Evolutionary conservation across 2,113 vertebrate species (phyloP).

Genomic region (Eulacestoma nigropectus): DNA sequence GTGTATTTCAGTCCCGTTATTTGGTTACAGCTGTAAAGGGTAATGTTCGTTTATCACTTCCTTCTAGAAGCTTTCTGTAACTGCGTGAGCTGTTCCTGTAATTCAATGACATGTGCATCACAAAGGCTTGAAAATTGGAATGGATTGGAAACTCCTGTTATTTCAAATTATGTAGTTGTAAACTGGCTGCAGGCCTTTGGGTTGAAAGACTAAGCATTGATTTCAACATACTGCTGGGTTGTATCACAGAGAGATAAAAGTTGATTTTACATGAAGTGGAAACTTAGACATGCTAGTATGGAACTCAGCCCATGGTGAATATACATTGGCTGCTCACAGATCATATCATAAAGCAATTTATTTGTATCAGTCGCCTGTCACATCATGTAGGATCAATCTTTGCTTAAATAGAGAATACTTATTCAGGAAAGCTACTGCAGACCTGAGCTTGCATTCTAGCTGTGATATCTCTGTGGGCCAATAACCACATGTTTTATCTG

Average conservation of each 20-base stretch:
- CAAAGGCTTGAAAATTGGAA: neutral
- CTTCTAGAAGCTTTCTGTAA: neutral
- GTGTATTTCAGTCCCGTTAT: neutral
- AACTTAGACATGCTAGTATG: neutral
- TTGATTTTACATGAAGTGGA: neutral
- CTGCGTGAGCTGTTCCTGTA: neutral
- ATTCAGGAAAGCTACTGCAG: neutral
- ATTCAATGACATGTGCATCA: neutral
- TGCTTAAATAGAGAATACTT: neutral
- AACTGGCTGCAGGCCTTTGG: neutral
- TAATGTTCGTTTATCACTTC: neutral
- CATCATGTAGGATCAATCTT: neutral
- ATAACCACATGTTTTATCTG: slow-evolving; percentile 24
- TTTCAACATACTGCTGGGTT: neutral
- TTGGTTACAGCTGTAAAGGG: neutral
- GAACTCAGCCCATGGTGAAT: neutral
- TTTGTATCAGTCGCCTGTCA: neutral
- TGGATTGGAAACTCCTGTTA: neutral
- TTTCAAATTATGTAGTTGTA: neutral
- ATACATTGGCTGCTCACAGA: neutral
- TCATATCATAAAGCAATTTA: neutral
- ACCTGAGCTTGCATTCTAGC: neutral
- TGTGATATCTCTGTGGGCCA: neutral
- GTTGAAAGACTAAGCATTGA: neutral
- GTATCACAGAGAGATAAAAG: neutral